These are phyloP conservation scores for Crocallis elinguaria DNA, from an alignment of 2,888 invertebrate genomes.

Conservation along the genomic window DNA sequence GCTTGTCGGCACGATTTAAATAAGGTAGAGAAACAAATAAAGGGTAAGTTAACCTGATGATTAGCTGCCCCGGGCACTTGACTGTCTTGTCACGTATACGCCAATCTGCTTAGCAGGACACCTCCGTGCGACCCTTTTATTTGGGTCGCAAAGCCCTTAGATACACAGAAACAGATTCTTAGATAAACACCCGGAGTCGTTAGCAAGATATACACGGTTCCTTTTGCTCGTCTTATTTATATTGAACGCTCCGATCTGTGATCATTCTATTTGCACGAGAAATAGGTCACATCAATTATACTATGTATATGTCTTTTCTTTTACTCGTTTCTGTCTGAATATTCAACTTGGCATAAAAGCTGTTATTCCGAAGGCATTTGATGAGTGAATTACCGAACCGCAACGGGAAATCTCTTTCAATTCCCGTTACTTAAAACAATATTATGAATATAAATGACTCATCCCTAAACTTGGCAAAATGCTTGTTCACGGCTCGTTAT, in stretches of 20 bases:
- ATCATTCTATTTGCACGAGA: conserved; percentile 32
- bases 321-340: conserved; percentile 9
- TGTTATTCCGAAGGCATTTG: conserved; percentile 11
- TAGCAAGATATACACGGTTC: conserved; percentile 52
- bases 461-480: conserved; percentile 58
- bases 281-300: conserved; percentile 33
- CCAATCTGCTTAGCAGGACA: conserved; percentile 80
- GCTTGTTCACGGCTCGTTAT: conserved; percentile 55
- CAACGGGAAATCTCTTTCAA: conserved; percentile 50
- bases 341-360: neutral
- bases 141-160: conserved; percentile 66
- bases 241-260: conserved; percentile 32
- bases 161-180: conserved; percentile 70
- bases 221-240: conserved; percentile 38
- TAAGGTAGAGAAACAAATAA: conserved; percentile 50
- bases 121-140: conserved; percentile 73
- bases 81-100: conserved; percentile 67
- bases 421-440: conserved; percentile 52
- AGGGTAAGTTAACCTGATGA: conserved; percentile 59
- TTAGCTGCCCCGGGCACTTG: conserved; percentile 60
- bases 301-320: conserved; percentile 5
- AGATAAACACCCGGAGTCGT: conserved; percentile 64
- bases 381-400: conserved; percentile 27
- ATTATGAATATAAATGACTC: conserved; percentile 62
- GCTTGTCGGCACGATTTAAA: conserved; percentile 26